A percentile compares a stretch with the other conserved stretches of the same genome.
Conservation (phyloP, 2,797 vertebrate species). For the Aeoliscus strigatus region DNA sequence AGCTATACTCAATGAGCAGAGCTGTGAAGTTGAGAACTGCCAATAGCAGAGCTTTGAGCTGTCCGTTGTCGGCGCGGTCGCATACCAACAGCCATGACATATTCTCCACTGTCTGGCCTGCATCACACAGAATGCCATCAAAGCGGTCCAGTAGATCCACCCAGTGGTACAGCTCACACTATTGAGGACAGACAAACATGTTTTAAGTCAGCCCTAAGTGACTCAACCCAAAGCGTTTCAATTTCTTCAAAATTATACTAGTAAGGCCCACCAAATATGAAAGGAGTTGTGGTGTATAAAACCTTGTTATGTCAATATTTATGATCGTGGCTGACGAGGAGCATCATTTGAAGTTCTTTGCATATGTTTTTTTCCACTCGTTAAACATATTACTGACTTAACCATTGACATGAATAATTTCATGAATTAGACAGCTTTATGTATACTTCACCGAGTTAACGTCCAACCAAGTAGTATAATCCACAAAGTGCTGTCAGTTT, state of each 20-base stretch:
- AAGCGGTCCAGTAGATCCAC: conserved; percentile 95
- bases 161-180: conserved; percentile 98
- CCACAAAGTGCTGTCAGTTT: not conserved
- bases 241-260: not conserved
- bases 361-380: too few species aligned
- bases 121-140: conserved; percentile 93
- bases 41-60: conserved; percentile 91
- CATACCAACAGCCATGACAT: conserved; percentile 97
- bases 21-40: conserved; percentile 97
- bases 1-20: conserved; percentile 96
- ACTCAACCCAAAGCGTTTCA: too few species aligned
- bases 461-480: not conserved
- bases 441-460: not conserved
- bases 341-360: too few species aligned
- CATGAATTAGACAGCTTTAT: not conserved
- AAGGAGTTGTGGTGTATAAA: not conserved
- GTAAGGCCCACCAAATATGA: not conserved
- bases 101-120: conserved; percentile 92
- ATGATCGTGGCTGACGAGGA: too few species aligned
- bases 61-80: conserved; percentile 86
- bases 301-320: too few species aligned
- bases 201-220: too few species aligned
- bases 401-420: not conserved
- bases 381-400: too few species aligned
- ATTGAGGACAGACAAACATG: conserved; percentile 12